These are phyloP conservation scores for Oedothorax gibbosus DNA, from an alignment of 1,140 invertebrate species.

Conservation along the genomic window DNA sequence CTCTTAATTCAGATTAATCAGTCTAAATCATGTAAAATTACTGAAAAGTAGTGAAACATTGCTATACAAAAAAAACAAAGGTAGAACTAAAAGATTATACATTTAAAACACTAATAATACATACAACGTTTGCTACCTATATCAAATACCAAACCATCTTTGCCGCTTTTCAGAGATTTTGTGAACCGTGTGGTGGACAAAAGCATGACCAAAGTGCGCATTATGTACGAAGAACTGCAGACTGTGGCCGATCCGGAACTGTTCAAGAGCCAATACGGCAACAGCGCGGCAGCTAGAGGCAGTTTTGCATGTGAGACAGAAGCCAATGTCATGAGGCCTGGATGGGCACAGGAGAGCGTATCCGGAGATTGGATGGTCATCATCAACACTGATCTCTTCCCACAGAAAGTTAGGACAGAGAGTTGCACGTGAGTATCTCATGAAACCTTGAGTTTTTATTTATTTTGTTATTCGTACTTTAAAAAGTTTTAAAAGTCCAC, in stretches of 20 bases:
- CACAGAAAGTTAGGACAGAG: constrained; percentile 69
- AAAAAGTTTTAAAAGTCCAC: too few species aligned
- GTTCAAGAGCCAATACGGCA: constrained; percentile 61
- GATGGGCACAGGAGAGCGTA: constrained; percentile 69
- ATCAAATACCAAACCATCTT: neutral
- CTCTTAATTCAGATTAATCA: too few species aligned
- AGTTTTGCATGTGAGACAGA: constrained; percentile 70
- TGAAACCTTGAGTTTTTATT: constrained; percentile 3
- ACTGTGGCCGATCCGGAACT: constrained; percentile 64
- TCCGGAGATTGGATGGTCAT: constrained; percentile 69
- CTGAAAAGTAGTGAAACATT: too few species aligned
- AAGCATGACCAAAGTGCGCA: constrained; percentile 61
- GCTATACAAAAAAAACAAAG: too few species aligned
- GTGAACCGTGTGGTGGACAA: constrained; percentile 63
- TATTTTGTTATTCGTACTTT: too few species aligned
- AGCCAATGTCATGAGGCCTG: constrained; percentile 68
- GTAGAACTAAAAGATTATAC: too few species aligned
- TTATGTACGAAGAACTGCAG: constrained; percentile 64
- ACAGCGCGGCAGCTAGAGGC: constrained; percentile 65
- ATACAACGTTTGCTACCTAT: too few species aligned
- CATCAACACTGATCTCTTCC: constrained; percentile 69
- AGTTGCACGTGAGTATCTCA: constrained; percentile 68
- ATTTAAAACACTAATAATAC: too few species aligned
- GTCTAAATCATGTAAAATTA: too few species aligned
- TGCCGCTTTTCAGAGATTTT: constrained; percentile 57